phyloP scores from a whole-genome alignment of 2,797 vertebrate species.

The Lithobates pipiens region DNA sequence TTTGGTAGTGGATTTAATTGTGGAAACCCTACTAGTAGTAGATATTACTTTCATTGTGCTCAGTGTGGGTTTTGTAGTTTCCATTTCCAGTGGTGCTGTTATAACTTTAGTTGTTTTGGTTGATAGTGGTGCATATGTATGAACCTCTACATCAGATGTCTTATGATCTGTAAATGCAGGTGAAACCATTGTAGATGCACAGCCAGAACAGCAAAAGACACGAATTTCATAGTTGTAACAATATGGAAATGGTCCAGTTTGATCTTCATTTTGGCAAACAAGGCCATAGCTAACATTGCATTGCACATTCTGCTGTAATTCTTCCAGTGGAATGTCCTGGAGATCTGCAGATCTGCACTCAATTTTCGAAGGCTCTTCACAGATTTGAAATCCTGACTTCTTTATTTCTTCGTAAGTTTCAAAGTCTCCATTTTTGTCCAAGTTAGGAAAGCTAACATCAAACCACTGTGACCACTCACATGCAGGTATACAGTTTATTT shows the following conservation, averaged over 20 bases:
- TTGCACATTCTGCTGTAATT: constrained; percentile 61
- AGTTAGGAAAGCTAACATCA: constrained; percentile 62
- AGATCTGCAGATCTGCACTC: constrained; percentile 62
- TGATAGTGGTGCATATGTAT: neutral
- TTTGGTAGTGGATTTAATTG: neutral
- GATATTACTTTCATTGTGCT: no score
- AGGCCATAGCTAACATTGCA: constrained; percentile 59
- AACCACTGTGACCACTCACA: constrained; percentile 68
- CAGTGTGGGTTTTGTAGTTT: neutral
- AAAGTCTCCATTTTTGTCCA: constrained; percentile 51
- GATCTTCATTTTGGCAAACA: constrained; percentile 63
- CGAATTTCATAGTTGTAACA: constrained; percentile 66
- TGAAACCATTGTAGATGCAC: neutral
- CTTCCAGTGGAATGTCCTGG: constrained; percentile 35
- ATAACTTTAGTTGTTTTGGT: neutral
- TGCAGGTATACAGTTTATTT: constrained; percentile 21
- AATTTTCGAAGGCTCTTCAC: constrained; percentile 54
- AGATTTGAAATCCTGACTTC: constrained; percentile 58
- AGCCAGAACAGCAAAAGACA: constrained; percentile 62
- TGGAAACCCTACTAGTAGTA: no score
- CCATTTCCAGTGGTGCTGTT: neutral
- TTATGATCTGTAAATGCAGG: constrained; percentile 6
- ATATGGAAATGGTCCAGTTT: constrained; percentile 33
- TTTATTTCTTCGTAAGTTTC: constrained; percentile 64
- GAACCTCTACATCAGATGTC: neutral